These are phyloP conservation scores for Apeira syringaria DNA, from an alignment of 2,888 invertebrate species.

Conservation along the genomic window DNA sequence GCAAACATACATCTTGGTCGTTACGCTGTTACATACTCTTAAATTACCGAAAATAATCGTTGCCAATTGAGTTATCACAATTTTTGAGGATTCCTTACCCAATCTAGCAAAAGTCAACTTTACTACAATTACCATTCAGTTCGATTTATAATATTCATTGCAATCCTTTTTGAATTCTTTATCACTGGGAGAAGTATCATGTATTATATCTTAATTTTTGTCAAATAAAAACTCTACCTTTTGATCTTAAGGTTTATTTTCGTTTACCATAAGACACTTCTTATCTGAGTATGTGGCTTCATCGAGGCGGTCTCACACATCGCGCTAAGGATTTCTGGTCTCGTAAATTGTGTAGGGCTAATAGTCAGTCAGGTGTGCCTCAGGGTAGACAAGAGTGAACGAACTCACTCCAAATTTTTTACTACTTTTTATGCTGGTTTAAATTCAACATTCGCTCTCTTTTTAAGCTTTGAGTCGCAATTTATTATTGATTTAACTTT, in stretches of 20 bases:
- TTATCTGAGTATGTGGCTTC: conserved; percentile 27
- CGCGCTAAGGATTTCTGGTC: conserved; percentile 50
- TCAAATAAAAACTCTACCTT: conserved; percentile 15
- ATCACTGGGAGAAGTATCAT: conserved; percentile 39
- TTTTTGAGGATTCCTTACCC: conserved; percentile 30
- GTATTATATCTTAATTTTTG: conserved; percentile 17
- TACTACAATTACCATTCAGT: conserved; percentile 30
- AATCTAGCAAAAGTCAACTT: conserved; percentile 36
- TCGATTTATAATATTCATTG: conserved; percentile 28
- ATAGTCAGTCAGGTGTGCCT: conserved; percentile 59
- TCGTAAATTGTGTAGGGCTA: conserved; percentile 62
- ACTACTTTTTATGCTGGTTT: conserved; percentile 35
- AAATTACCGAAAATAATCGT: conserved; percentile 57
- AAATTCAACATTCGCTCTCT: conserved; percentile 45
- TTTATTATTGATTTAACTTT: conserved; percentile 32
- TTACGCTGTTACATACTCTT: conserved; percentile 55
- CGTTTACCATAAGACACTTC: conserved; percentile 6
- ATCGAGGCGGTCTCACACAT: conserved; percentile 68
- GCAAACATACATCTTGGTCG: conserved; percentile 55
- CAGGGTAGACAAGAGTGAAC: conserved; percentile 52
- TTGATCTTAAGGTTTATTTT: conserved; percentile 17
- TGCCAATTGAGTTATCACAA: conserved; percentile 67
- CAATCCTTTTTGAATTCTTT: conserved; percentile 41
- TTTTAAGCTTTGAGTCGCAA: conserved; percentile 42
- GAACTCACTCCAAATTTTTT: conserved; percentile 49